phyloP scores from a whole-genome alignment of 2,888 invertebrate genomes.

The Lottia gigantea region DNA sequence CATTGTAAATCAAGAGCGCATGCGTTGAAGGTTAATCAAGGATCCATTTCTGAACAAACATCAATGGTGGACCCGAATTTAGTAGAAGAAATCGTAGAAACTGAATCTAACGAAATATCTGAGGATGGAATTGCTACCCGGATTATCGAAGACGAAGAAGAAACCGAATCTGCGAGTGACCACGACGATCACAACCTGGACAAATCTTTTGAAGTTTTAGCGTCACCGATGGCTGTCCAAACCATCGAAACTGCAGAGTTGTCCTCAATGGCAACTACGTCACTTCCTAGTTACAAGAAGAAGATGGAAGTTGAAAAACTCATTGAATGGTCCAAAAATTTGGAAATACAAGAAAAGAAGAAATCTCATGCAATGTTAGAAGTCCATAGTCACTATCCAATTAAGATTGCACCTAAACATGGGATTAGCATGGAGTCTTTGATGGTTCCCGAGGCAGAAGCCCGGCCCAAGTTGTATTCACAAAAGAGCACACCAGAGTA shows the following conservation, averaged over 20 bases:
- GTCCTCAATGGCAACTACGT: background rate
- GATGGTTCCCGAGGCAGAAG: background rate
- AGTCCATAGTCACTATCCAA: constrained; percentile 37
- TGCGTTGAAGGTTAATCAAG: constrained; percentile 41
- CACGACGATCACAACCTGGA: constrained; percentile 16
- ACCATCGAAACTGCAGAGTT: background rate
- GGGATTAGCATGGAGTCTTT: constrained; percentile 10
- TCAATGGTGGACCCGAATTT: constrained; percentile 16
- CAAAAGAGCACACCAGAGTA: constrained; percentile 14
- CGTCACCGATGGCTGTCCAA: constrained; percentile 7
- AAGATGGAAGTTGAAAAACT: constrained; percentile 36
- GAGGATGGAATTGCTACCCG: constrained; percentile 22
- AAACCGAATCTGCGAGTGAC: constrained; percentile 19
- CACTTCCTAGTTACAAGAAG: constrained; percentile 30
- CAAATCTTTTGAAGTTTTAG: constrained; percentile 5
- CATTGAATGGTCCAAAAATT: constrained; percentile 31
- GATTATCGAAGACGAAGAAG: constrained; percentile 29
- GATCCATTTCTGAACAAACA: background rate
- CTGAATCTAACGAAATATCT: constrained; percentile 15
- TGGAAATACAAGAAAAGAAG: constrained; percentile 30
- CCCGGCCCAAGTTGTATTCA: background rate
- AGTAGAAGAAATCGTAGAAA: constrained; percentile 18
- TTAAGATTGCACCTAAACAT: constrained; percentile 45
- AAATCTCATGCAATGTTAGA: constrained; percentile 28
- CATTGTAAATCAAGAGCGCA: constrained; percentile 76